Evolutionary conservation across 2,888 invertebrate species (phyloP), one percentile per base, ranked within the genome.

Genomic region (Cataglyphis rosenhaueri): DNA sequence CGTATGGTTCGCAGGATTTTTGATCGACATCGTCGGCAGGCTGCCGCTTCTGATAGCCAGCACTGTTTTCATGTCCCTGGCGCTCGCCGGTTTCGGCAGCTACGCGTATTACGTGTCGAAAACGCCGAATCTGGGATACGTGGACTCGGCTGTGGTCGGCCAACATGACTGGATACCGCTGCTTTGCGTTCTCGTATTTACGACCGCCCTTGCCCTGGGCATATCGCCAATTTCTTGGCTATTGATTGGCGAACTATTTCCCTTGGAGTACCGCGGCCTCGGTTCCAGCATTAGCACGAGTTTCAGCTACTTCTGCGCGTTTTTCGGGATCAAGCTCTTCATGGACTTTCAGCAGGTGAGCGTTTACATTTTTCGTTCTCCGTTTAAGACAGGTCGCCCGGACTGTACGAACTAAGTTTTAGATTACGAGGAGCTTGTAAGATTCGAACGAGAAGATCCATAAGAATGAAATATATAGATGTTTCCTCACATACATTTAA

Each of bases 211-310:
- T 93, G 97, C 97, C n/a, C 95, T 98, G 90, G 98, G 98, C 74
- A 97, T 98, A 95, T 98, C 97, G 93, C 98, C 98, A 38, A 98
- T 98, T 92, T 98, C 98, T 44, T 98, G 98, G 97, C 95, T 98
- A 86, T 95, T 98, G 92, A 97, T 97, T 91, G 97, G 97, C 82
- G 98, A 98, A 94, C 95, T 98, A 81, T 98, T 98, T 95, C 97
- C 98, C 70, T 94, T 97, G 84, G 97, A 98, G 94, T 97, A 96
- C 94, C 95, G 97, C 92, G 98, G 98, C n/a, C 96, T 98, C 87
- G 98, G 98, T 0, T 97, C 97, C 85, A 98, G 98, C 52, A 96
- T 98, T 93, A 97, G 98, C 21, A 97, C 98, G 0, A 97, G 97
- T 70, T 97, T 98, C 93, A 98, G 97, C 94, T 98, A 98, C 94